phyloP scores from a whole-genome alignment of 2,113 vertebrate genomes.

The Crocuta crocuta region DNA sequence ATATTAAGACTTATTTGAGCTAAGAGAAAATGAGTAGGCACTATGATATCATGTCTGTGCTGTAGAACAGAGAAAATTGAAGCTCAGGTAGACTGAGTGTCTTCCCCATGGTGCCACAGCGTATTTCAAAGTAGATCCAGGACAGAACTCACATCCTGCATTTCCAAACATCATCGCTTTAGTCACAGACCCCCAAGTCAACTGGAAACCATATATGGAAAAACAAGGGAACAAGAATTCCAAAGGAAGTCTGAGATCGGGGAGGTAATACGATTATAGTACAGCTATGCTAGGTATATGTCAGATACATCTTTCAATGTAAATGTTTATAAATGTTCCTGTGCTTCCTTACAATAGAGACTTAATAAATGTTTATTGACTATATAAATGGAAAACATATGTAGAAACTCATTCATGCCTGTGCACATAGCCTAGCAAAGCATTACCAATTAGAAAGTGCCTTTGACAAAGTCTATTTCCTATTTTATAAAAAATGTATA shows the following conservation, averaged over 20 bases:
- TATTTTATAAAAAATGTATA: neutral
- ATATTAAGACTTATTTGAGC: neutral
- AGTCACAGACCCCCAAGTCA: neutral
- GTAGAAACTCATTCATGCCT: neutral
- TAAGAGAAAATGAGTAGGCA: neutral
- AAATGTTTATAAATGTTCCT: neutral
- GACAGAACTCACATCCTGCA: neutral
- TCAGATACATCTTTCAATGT: neutral
- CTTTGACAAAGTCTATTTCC: neutral
- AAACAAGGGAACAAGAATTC: neutral
- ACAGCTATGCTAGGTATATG: neutral
- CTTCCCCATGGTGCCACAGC: neutral
- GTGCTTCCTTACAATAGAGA: neutral
- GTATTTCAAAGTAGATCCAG: neutral
- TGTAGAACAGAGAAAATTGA: neutral
- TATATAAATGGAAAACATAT: slow-evolving; percentile 21
- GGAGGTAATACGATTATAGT: neutral
- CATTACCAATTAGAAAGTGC: neutral
- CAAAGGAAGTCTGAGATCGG: neutral
- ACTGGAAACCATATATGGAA: neutral
- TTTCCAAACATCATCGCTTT: neutral
- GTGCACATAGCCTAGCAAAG: neutral
- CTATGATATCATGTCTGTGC: neutral
- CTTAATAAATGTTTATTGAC: neutral
- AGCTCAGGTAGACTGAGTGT: neutral